Percentiles rank a stretch among this genome's conserved stretches.
These are phyloP conservation scores for Calosoma granatense DNA, from an alignment of 1,140 invertebrate genomes.

Conservation along the genomic window DNA sequence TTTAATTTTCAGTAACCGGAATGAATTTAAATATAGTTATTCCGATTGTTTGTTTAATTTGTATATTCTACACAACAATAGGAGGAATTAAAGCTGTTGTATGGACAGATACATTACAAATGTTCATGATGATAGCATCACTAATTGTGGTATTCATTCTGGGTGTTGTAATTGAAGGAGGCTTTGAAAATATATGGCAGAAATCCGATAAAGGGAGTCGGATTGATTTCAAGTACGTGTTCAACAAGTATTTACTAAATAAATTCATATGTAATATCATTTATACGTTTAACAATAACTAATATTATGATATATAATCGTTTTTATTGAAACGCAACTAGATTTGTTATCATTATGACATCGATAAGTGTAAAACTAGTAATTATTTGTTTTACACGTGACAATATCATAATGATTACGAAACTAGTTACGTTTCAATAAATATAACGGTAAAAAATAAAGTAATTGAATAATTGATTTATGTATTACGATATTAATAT, in stretches of 20 bases:
- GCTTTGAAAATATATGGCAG: constrained; percentile 30
- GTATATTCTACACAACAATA: constrained; percentile 66
- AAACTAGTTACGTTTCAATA: too few species aligned
- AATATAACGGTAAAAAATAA: too few species aligned
- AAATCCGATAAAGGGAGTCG: constrained; percentile 37
- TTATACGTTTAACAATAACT: too few species aligned
- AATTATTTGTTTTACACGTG: background rate
- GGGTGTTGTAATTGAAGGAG: constrained; percentile 50
- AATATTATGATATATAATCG: too few species aligned
- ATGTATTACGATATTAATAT: too few species aligned
- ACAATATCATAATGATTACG: too few species aligned
- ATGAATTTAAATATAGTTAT: background rate
- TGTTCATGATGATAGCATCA: constrained; percentile 57
- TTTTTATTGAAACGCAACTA: too few species aligned
- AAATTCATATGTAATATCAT: too few species aligned
- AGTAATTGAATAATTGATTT: too few species aligned
- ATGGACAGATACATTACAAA: constrained; percentile 72
- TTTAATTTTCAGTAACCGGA: constrained; percentile 35
- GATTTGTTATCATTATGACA: background rate
- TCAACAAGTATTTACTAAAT: too few species aligned
- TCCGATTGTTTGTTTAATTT: constrained; percentile 55
- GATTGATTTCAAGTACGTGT: constrained; percentile 45
- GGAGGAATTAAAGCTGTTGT: constrained; percentile 73
- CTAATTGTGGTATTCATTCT: constrained; percentile 51
- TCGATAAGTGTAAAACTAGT: background rate